Conservation (phyloP, 2,888 invertebrate species). For the Lycocerus yunnanus region DNA sequence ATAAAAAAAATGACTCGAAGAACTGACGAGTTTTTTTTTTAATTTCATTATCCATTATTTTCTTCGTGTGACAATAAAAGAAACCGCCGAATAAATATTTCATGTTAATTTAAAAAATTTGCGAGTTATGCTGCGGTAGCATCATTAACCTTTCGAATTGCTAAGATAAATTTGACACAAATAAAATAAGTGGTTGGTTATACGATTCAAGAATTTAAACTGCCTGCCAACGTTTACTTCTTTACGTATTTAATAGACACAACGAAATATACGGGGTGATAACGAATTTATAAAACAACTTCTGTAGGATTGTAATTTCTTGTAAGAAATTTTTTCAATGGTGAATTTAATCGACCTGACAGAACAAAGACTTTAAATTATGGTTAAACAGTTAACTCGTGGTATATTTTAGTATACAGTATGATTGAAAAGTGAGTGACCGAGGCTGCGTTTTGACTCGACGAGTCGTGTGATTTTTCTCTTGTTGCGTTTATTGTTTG, state of each 20-base stretch:
- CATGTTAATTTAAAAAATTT: background rate
- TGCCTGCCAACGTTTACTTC: background rate
- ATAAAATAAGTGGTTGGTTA: background rate
- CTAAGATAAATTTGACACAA: background rate
- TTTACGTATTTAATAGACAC: background rate
- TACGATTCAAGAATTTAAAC: background rate
- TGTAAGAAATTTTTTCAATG: background rate
- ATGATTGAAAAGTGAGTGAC: background rate
- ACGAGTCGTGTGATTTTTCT: background rate
- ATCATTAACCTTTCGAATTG: background rate
- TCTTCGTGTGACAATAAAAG: too few relatives aligned
- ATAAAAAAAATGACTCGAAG: too few relatives aligned
- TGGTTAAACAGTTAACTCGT: background rate
- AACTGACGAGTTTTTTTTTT: too few relatives aligned
- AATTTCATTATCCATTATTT: too few relatives aligned
- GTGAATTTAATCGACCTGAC: background rate
- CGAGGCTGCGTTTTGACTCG: background rate
- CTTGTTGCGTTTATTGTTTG: background rate
- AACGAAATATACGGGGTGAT: background rate
- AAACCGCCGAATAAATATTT: background rate
- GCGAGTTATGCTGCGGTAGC: background rate
- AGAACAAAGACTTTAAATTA: background rate
- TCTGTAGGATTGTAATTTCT: background rate
- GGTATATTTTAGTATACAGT: background rate
- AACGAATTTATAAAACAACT: background rate